Base-by-base conservation (phyloP, 2,113 vertebrate genomes). In the Antennarius striatus region DNA sequence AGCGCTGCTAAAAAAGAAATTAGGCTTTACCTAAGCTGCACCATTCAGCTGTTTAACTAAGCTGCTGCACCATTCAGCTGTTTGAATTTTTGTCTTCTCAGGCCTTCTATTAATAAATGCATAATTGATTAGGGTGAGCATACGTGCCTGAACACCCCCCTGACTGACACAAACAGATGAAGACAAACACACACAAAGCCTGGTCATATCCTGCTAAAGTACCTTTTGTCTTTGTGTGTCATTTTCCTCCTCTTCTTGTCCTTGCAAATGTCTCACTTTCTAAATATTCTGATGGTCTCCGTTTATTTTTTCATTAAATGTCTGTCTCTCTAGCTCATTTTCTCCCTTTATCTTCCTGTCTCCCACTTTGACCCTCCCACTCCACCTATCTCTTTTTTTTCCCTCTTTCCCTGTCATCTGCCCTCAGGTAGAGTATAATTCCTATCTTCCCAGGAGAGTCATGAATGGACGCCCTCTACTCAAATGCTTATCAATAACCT, bases 401-500 rank as follows among this genome's bases (percentile, higher is more conserved):
- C 64, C 22, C 22, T 22, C 68, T 72, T 55, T 58, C 72, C 86
- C 67, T 85, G 84, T 85, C 82, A 22, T 87, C 79, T 79, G 67
- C 86, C 87, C 77, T 84, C 85, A 92, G 81, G 86, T 90, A 91
- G 77, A 88, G 79, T 88, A 87, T 90, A 90, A 89, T 83, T 89
- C 83, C 75, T 80, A 79, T 91, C 84, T 88, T 89, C 89, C 89
- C 83, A 69, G 82, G 88, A 87, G 88, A 88, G 79, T 86, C 85
- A 87, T 90, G 86, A 92, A 90, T 89, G 84, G 85, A 88, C 74
- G 84, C 82, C 87, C 89, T 91, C 89, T 86, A 91, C 89, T 90
- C 89, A 89, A 93, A 91, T 80, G 86, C 89, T 91, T 91, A 92
- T 92, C 91, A 92, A 91, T 92, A 92, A 91, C 89, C 91, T 92